A percentile compares a stretch with the other conserved stretches of the same genome.
phyloP scores from a whole-genome alignment of 2,888 invertebrate species.

The Athrips mouffetella region DNA sequence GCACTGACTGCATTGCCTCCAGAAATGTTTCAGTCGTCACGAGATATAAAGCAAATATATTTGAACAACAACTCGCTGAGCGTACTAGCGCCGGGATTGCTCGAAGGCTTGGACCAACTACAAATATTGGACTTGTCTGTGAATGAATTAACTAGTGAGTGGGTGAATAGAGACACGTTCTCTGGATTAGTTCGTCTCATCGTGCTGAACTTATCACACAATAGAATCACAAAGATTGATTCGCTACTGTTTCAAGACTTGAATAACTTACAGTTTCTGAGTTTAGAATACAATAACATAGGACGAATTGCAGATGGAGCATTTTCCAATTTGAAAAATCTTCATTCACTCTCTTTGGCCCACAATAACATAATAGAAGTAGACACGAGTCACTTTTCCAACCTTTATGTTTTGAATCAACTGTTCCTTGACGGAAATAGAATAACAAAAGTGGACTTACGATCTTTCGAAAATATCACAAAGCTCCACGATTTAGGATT shows the following conservation, averaged over 20 bases:
- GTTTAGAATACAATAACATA: conserved; percentile 84
- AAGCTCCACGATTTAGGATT: conserved; percentile 87
- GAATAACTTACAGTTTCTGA: conserved; percentile 85
- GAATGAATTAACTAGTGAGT: conserved; percentile 86
- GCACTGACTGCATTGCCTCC: conserved; percentile 86
- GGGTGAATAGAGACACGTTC: conserved; percentile 88
- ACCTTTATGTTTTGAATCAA: conserved; percentile 85
- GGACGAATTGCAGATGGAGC: conserved; percentile 84
- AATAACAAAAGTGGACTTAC: conserved; percentile 82
- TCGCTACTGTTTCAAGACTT: conserved; percentile 85
- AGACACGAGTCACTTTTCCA: conserved; percentile 84
- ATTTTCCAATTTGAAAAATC: conserved; percentile 85
- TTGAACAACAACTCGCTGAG: conserved; percentile 87
- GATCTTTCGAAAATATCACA: conserved; percentile 87
- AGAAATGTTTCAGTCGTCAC: conserved; percentile 86
- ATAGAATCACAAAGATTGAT: conserved; percentile 84
- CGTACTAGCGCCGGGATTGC: conserved; percentile 85
- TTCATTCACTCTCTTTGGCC: conserved; percentile 86
- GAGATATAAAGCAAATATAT: conserved; percentile 84
- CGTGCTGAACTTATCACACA: conserved; percentile 85
- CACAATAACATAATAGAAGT: conserved; percentile 84
- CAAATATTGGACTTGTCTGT: conserved; percentile 85
- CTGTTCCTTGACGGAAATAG: conserved; percentile 86
- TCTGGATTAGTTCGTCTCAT: conserved; percentile 85
- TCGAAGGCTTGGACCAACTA: conserved; percentile 85